Evolutionary conservation across 2,888 invertebrate genomes (phyloP).

Genomic region (Luperina testacea): DNA sequence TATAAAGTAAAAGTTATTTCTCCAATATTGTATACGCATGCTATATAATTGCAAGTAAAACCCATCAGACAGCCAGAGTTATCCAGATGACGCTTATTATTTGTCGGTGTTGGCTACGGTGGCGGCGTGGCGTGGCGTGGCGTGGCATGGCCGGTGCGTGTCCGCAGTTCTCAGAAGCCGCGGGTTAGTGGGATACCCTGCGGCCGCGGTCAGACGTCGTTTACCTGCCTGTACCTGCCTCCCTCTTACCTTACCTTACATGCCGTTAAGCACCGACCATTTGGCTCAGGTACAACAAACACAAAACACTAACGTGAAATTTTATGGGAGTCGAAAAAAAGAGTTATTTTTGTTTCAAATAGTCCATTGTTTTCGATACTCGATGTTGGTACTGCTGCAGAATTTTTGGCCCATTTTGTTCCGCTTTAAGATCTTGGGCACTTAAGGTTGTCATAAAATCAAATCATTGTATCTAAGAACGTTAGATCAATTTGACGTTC

Average conservation of each 20-base stretch:
- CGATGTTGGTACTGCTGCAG: slow-evolving; percentile 8
- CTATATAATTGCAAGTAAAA: slow-evolving; percentile 36
- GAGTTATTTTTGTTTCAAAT: slow-evolving; percentile 64
- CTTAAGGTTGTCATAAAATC: slow-evolving; percentile 32
- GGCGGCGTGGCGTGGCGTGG: slow-evolving; percentile 11
- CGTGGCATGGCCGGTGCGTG: slow-evolving; percentile 55
- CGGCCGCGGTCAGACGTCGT: slow-evolving; percentile 60
- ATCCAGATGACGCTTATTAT: slow-evolving; percentile 64
- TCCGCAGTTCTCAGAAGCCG: slow-evolving; percentile 75
- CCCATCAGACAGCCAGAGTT: slow-evolving; percentile 28
- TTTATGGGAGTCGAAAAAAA: slow-evolving; percentile 69
- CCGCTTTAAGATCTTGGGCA: slow-evolving; percentile 24
- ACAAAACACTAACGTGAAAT: slow-evolving; percentile 68
- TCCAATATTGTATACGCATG: slow-evolving; percentile 7
- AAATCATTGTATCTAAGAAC: slow-evolving; percentile 46
- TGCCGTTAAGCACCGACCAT: slow-evolving; percentile 69
- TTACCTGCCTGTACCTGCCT: slow-evolving; percentile 75
- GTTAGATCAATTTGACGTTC: slow-evolving; percentile 51
- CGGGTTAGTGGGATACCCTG: slow-evolving; percentile 75
- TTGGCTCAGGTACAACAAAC: slow-evolving; percentile 69
- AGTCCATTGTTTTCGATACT: slow-evolving; percentile 63
- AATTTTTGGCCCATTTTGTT: slow-evolving; percentile 25
- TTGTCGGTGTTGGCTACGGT: slow-evolving; percentile 63
- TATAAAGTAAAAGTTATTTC: slow-evolving; percentile 37
- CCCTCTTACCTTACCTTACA: slow-evolving; percentile 71